phyloP scores from a whole-genome alignment of 2,888 invertebrate species.

The Orchestes rusci region DNA sequence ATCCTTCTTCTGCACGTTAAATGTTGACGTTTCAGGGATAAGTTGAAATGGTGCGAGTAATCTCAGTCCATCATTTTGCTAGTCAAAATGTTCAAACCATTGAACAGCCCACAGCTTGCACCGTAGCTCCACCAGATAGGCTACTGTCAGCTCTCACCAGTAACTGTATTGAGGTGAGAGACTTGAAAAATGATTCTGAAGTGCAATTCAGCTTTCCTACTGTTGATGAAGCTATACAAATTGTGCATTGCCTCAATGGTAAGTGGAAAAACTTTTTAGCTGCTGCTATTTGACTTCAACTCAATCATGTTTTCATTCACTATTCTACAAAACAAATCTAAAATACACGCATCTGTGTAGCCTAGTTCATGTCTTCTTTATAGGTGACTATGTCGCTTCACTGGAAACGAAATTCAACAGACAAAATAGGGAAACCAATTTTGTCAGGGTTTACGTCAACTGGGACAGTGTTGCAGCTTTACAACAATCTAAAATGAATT shows the following conservation, averaged over 20 bases:
- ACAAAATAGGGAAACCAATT: slow-evolving; percentile 45
- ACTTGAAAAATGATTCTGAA: slow-evolving; percentile 44
- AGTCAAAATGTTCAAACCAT: slow-evolving; percentile 58
- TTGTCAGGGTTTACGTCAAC: slow-evolving; percentile 67
- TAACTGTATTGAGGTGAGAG: slow-evolving; percentile 54
- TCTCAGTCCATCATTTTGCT: slow-evolving; percentile 61
- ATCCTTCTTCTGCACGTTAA: no score
- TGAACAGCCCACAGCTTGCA: slow-evolving; percentile 59
- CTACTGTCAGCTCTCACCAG: slow-evolving; percentile 55
- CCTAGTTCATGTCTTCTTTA: slow-evolving; percentile 25
- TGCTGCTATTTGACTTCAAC: no score
- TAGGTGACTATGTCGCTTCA: slow-evolving; percentile 60
- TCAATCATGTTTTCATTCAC: no score
- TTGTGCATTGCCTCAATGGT: slow-evolving; percentile 62
- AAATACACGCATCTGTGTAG: neutral
- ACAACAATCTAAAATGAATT: slow-evolving; percentile 45
- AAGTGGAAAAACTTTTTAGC: slow-evolving; percentile 23
- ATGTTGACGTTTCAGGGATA: no score
- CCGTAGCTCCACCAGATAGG: slow-evolving; percentile 52
- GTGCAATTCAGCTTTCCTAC: slow-evolving; percentile 61
- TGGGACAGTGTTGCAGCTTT: slow-evolving; percentile 55
- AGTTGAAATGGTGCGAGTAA: slow-evolving; percentile 68
- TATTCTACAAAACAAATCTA: no score
- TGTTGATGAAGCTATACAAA: slow-evolving; percentile 61
- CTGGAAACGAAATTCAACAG: slow-evolving; percentile 53